Percentiles rank a stretch among this genome's conserved stretches.
Conservation (phyloP, 2,797 vertebrate genomes). For the Danio tinwini region DNA sequence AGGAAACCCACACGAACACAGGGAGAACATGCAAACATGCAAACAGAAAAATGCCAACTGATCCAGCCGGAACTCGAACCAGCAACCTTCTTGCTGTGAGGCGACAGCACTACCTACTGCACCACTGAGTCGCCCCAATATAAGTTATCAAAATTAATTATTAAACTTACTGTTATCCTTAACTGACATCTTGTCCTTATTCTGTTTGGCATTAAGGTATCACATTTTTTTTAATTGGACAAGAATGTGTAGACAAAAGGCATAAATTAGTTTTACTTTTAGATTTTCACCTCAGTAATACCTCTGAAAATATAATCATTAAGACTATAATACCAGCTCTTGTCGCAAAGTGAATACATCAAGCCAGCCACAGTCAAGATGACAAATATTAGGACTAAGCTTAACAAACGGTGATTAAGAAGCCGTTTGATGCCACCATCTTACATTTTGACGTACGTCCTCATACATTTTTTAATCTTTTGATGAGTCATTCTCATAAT, state of each 20-base stretch:
- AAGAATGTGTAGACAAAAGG: not conserved
- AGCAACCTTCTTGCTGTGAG: too few species aligned
- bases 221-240: not conserved
- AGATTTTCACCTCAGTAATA: not conserved
- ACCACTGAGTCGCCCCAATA: too few species aligned
- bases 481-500: conserved; percentile 37
- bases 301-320: not conserved
- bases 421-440: conserved; percentile 21
- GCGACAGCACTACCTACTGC: too few species aligned
- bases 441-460: conserved; percentile 15
- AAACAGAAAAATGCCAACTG: too few species aligned
- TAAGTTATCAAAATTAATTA: too few species aligned
- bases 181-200: not conserved
- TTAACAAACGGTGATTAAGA: conserved; percentile 22
- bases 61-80: too few species aligned
- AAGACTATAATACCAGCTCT: not conserved
- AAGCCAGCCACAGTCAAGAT: not conserved
- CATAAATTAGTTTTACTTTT: not conserved
- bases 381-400: conserved; percentile 26
- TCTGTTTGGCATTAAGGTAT: not conserved
- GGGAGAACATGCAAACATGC: too few species aligned
- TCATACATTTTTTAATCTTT: conserved; percentile 36
- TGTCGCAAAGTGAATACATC: not conserved
- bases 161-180: not conserved
- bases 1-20: too few species aligned